These are phyloP conservation scores for Eciton burchellii DNA, from an alignment of 1,140 invertebrate genomes.

Conservation along the genomic window DNA sequence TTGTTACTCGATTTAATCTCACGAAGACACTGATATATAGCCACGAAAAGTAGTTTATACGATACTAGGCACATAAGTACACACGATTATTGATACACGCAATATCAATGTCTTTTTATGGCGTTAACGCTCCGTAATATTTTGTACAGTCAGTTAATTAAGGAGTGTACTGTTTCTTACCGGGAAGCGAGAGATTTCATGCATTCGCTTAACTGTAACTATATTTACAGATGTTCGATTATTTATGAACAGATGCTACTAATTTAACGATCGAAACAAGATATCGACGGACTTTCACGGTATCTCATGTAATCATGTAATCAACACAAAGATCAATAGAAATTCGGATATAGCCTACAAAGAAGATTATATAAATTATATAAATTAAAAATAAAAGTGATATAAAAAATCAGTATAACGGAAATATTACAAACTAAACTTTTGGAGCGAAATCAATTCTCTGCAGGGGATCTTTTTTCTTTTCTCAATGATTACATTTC, in stretches of 20 bases:
- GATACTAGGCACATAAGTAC: conserved; percentile 49
- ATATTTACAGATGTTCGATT: conserved; percentile 13
- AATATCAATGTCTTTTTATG: conserved; percentile 7
- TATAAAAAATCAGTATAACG: background rate
- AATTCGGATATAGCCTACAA: background rate
- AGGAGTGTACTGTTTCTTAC: background rate
- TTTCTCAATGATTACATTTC: background rate
- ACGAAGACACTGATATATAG: conserved; percentile 25
- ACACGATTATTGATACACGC: conserved; percentile 41
- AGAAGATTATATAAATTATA: too few relatives aligned
- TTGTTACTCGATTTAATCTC: conserved; percentile 36
- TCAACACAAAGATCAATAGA: background rate
- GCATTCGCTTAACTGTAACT: background rate
- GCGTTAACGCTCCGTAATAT: conserved; percentile 23
- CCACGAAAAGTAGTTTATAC: conserved; percentile 36
- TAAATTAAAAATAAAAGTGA: conserved; percentile 1
- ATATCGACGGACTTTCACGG: background rate
- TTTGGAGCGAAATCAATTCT: background rate
- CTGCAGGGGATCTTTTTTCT: background rate
- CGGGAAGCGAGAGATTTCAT: background rate
- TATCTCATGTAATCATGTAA: background rate
- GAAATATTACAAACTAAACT: too few relatives aligned
- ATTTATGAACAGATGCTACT: conserved; percentile 2
- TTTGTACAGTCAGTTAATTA: conserved; percentile 52
- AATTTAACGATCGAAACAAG: background rate